A percentile compares a stretch with the other conserved stretches of the same genome.
These are phyloP conservation scores for Rhinoraja longicauda DNA, from an alignment of 2,797 vertebrate genomes.

Conservation along the genomic window DNA sequence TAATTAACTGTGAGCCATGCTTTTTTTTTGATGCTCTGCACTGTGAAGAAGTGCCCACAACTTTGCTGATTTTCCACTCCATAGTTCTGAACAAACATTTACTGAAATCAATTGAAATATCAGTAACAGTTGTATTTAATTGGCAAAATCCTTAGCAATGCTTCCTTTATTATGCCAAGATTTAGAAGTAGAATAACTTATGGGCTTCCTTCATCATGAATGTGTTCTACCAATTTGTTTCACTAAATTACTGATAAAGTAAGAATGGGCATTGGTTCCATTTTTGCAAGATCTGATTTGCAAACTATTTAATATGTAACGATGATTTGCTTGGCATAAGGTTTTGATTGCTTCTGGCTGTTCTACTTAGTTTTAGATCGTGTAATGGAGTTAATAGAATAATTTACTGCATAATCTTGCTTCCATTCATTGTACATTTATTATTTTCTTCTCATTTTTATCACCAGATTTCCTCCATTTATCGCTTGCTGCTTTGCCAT, in stretches of 20 bases:
- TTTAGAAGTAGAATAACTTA: background rate
- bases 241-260: background rate
- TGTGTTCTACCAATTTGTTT: background rate
- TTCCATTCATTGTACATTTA: background rate
- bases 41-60: background rate
- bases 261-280: background rate
- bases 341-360: background rate
- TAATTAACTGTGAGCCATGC: conserved; percentile 2
- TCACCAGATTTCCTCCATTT: background rate
- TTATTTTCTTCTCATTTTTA: background rate
- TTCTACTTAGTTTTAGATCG: background rate
- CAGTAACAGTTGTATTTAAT: background rate
- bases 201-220: background rate
- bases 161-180: background rate
- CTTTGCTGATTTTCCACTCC: background rate
- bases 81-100: background rate
- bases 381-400: conserved; percentile 2
- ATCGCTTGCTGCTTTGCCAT: background rate
- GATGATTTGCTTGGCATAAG: background rate
- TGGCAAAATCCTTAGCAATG: background rate
- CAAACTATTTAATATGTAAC: background rate
- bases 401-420: background rate
- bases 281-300: background rate
- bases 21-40: background rate
- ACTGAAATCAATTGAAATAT: background rate